phyloP scores from a whole-genome alignment of 1,140 invertebrate genomes.

The Drosophila ambigua region DNA sequence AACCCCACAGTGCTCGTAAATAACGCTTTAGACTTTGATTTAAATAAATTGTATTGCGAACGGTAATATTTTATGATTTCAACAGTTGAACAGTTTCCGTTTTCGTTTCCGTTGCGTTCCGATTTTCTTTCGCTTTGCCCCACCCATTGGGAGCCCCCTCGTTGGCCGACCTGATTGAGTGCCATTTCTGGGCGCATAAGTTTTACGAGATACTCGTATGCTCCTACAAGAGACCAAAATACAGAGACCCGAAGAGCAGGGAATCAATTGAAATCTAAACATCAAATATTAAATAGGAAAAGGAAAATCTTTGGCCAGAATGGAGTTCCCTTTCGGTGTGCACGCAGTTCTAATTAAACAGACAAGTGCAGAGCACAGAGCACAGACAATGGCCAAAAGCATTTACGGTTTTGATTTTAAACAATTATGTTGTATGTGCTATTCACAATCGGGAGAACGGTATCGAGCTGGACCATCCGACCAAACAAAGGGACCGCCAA shows the following conservation, averaged over 20 bases:
- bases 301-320: not conserved
- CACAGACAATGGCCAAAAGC: slow-evolving; percentile 31
- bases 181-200: slow-evolving; percentile 52
- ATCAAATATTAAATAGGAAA: not conserved
- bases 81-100: slow-evolving; percentile 53
- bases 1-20: slow-evolving; percentile 67
- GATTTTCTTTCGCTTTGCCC: slow-evolving; percentile 44
- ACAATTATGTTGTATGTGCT: slow-evolving; percentile 59
- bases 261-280: not conserved
- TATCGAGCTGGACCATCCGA: slow-evolving; percentile 17
- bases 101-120: slow-evolving; percentile 30
- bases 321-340: not conserved
- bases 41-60: slow-evolving; percentile 81
- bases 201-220: slow-evolving; percentile 26
- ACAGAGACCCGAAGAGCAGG: too few relatives aligned
- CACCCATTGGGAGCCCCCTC: slow-evolving; percentile 6
- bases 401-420: slow-evolving; percentile 66
- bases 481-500: slow-evolving; percentile 62
- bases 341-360: slow-evolving; percentile 31
- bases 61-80: slow-evolving; percentile 79
- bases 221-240: too few relatives aligned
- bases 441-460: slow-evolving; percentile 42
- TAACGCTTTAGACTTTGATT: slow-evolving; percentile 82
- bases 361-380: slow-evolving; percentile 1
- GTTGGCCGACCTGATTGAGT: slow-evolving; percentile 54